Conservation (phyloP, 1,140 invertebrate species). For the Medauroidea extradentata region DNA sequence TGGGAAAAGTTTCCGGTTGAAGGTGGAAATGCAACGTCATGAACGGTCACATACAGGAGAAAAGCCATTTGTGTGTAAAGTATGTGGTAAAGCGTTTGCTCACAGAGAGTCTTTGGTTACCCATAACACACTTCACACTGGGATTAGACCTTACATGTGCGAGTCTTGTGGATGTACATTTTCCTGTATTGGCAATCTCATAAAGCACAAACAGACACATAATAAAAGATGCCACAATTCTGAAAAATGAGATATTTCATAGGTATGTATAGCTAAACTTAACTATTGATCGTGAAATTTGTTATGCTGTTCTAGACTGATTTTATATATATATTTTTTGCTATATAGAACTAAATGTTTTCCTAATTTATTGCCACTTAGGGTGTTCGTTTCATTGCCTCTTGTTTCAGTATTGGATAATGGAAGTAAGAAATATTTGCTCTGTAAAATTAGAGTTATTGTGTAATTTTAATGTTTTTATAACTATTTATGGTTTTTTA, state of each 20-base stretch:
- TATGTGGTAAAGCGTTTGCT: conserved; percentile 51
- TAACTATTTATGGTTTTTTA: too few species aligned
- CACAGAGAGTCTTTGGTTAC: conserved; percentile 47
- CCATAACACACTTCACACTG: conserved; percentile 48
- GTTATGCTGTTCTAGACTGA: too few species aligned
- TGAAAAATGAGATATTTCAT: not conserved
- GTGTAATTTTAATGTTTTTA: too few species aligned
- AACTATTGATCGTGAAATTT: too few species aligned
- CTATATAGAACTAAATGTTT: too few species aligned
- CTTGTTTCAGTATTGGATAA: too few species aligned
- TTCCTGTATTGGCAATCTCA: conserved; percentile 42
- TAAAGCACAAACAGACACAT: conserved; percentile 42
- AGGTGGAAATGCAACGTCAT: conserved; percentile 28
- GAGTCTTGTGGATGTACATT: conserved; percentile 40
- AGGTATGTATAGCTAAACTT: too few species aligned
- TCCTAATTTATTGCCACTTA: too few species aligned
- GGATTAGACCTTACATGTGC: conserved; percentile 44
- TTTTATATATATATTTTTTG: too few species aligned
- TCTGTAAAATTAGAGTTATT: too few species aligned
- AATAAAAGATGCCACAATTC: conserved; percentile 1
- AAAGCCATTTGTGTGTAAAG: conserved; percentile 48
- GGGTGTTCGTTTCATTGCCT: too few species aligned
- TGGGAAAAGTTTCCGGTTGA: conserved; percentile 38
- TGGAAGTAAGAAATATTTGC: too few species aligned
- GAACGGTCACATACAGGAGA: conserved; percentile 46